Evolutionary conservation across 2,888 invertebrate genomes (phyloP).

Genomic region (Cosmia trapezina): DNA sequence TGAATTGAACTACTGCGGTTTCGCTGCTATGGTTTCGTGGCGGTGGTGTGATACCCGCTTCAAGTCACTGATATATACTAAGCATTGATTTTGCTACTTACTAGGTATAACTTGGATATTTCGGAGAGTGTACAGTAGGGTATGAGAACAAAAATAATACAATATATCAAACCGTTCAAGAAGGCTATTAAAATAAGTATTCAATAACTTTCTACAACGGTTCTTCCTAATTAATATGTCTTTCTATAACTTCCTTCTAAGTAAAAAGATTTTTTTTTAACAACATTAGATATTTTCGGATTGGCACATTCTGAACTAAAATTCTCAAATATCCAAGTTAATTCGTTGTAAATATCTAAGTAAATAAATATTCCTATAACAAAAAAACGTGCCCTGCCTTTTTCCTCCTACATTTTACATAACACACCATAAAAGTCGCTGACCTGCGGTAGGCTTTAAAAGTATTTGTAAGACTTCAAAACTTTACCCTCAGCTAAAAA

Average conservation of each 20-base stretch:
- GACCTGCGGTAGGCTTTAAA: constrained; percentile 20
- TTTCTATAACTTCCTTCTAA: background rate
- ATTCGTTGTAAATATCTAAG: too few relatives aligned
- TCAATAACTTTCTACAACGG: background rate
- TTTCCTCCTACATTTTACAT: constrained; percentile 25
- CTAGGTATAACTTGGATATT: background rate
- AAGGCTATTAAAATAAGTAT: background rate
- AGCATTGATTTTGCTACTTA: background rate
- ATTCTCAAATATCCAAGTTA: background rate
- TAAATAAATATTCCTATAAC: background rate
- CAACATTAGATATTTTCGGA: background rate
- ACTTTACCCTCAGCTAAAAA: constrained; percentile 38
- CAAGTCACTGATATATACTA: too few relatives aligned
- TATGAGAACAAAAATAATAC: background rate
- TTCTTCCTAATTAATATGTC: background rate
- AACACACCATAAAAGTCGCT: constrained; percentile 21
- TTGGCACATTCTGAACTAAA: background rate
- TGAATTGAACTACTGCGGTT: too few relatives aligned
- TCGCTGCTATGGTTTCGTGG: too few relatives aligned
- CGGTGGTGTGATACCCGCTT: too few relatives aligned
- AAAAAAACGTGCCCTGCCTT: constrained; percentile 11
- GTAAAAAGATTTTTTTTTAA: background rate
- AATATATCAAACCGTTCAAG: background rate
- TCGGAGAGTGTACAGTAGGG: background rate
- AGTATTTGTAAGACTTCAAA: constrained; percentile 49